These are phyloP conservation scores for Bombus vancouverensis DNA, from an alignment of 1,140 invertebrate species.

Conservation along the genomic window DNA sequence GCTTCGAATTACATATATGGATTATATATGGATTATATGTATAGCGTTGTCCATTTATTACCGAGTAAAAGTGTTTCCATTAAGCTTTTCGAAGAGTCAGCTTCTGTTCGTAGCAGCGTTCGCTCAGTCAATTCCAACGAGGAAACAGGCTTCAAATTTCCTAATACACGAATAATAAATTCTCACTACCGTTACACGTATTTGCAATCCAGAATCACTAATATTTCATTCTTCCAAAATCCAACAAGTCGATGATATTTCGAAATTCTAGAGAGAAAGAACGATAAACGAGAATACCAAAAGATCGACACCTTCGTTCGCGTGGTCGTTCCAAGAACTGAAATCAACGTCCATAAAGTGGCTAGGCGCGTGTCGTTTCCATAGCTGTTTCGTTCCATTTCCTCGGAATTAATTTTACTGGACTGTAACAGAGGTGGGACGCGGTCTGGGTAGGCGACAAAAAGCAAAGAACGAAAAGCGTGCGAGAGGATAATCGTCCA, in stretches of 20 bases:
- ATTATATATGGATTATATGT: too few relatives aligned
- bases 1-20: too few relatives aligned
- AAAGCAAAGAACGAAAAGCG: constrained; percentile 30
- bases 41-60: too few relatives aligned
- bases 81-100: too few relatives aligned
- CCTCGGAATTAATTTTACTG: constrained; percentile 19
- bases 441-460: neutral
- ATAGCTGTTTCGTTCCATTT: neutral
- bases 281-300: neutral
- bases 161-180: neutral
- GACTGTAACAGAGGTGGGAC: neutral
- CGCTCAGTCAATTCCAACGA: too few relatives aligned
- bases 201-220: neutral
- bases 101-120: too few relatives aligned
- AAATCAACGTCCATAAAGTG: neutral
- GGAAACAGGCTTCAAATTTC: too few relatives aligned
- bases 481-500: constrained; percentile 44
- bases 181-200: too few relatives aligned
- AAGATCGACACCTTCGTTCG: neutral
- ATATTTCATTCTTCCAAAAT: too few relatives aligned
- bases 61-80: too few relatives aligned
- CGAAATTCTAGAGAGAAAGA: neutral
- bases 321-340: neutral
- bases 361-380: neutral
- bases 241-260: neutral